These are phyloP conservation scores for Falco peregrinus DNA, from an alignment of 2,797 vertebrate genomes.

Conservation along the genomic window DNA sequence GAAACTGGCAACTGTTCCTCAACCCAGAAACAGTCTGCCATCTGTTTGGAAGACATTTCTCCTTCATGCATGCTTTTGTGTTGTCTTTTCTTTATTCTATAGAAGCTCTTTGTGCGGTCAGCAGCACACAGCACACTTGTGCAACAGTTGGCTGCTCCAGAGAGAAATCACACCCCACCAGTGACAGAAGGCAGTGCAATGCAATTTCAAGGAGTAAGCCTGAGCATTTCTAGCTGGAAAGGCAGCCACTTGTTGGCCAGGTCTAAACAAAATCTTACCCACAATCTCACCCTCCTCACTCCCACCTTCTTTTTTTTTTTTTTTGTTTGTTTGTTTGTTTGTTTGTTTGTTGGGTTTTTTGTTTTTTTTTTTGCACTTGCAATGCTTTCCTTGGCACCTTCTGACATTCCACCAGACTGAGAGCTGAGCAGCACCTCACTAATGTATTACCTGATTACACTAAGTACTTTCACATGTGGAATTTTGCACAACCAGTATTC, in stretches of 20 bases:
- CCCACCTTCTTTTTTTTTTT: no score
- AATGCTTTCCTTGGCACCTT: conserved; percentile 13
- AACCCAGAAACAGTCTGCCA: neutral
- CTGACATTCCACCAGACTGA: neutral
- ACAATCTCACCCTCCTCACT: neutral
- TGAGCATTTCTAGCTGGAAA: neutral
- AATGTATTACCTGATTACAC: conserved; percentile 46
- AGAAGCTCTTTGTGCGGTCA: neutral
- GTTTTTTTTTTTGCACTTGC: neutral
- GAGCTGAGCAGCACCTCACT: conserved; percentile 42
- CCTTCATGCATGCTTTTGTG: neutral
- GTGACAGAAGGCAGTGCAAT: neutral
- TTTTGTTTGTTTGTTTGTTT: no score
- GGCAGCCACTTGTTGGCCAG: neutral
- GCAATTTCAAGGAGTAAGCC: neutral
- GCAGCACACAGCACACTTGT: neutral
- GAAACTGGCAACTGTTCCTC: neutral
- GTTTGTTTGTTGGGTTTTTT: no score
- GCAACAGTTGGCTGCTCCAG: neutral
- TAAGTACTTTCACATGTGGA: conserved; percentile 42
- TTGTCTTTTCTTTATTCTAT: neutral
- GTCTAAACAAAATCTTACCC: neutral
- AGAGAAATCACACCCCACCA: neutral
- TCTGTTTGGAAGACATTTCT: neutral
- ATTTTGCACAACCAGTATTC: conserved; percentile 14